Base-by-base conservation (phyloP, 2,113 vertebrate species). In the Gila orcuttii region DNA sequence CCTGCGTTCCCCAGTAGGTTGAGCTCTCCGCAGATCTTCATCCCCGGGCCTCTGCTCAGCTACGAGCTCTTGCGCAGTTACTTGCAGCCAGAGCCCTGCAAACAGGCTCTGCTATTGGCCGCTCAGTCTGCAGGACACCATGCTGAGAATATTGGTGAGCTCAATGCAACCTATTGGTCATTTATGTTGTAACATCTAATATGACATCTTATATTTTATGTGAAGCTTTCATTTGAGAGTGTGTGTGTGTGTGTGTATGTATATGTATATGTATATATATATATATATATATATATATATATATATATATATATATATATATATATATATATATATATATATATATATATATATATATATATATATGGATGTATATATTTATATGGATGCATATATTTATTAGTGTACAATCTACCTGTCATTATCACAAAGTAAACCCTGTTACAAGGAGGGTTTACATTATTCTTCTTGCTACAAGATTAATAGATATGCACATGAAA, bases 31-130 rank as follows among this genome's bases (percentile, higher is more conserved):
- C 95, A 92, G 77, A 90, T 96, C 77, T 86, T 96, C 39, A 89
- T 96, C 79, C 95, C 95, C 0, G 91, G 94, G 60, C 95, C 95
- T 6, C 90, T 96, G 78, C 87, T 96, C 89, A 95, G 93, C 93
- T 95, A 95, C 1, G 95, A 95, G 85, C 89, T 95, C 17, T 89
- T 96, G 80, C 94, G 95, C 86, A 93, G 88, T 90, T 95, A 93
- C 86, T 90, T 95, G 77, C 96, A 94, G 74, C 93, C 95, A 0
- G 94, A 95, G 39, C 93, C 95, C 6, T 95, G 93, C 90, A 96
- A 96, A 88, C 94, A 95, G 55, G 91, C 95, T 62, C 52, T 96
- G 74, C 88, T 96, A 0, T 86, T 95, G 90, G 93, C 94, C 66
- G 89, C 94, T 1, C 95, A 92, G 86, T 87, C 93, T 0, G 85